Base-by-base conservation (phyloP, 2,113 vertebrate genomes). In the Tinamus guttatus region DNA sequence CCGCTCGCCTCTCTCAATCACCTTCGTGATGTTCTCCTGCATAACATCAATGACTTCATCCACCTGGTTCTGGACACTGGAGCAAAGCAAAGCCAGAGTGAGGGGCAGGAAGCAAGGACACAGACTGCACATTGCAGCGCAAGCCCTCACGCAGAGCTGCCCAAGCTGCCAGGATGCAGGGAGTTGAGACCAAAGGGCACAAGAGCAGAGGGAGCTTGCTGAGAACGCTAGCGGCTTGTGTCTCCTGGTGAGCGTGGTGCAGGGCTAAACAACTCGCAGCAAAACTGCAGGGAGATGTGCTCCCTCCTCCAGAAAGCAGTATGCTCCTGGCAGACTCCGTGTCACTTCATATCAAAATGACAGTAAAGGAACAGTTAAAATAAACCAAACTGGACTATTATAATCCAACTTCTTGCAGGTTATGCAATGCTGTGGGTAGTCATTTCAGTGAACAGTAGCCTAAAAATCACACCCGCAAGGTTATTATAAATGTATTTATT, bases 11-110 rank as follows among this genome's bases (percentile, higher is more conserved):
- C 99, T 98, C 95, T 99, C 99, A 30, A 99, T 99, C 97, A 99
- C 99, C 97, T 99, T 99, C 21, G 99, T 99, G 97, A 99, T 99
- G 97, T 99, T 99, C 97, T 99, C 99, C 98, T 99, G 99, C 99
- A 99, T 99, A 92, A 99, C 99, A 11, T 99, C 99, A 28, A 99
- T 99, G 89, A 99, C 99, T 97, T 99, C 99, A 15, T 99, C 99
- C 82, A 99, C 99, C 97, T 99, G 99, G 94, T 99, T 99, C 98
- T 99, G 99, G 93, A 99, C 99, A 93, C 99, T 99, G 94, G 77
- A 85, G 83, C 52, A 91, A 90, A 94, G 64, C 62, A 86, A 85
- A 83, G 40, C 51, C 80, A 92, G 36, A 0, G 0, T 77, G 73
- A 95, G 71, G 62, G 59, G 52, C 38, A 85, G 36, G 54, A 58